These are phyloP conservation scores for Alcedo atthis DNA, from an alignment of 2,797 vertebrate species.

Conservation along the genomic window DNA sequence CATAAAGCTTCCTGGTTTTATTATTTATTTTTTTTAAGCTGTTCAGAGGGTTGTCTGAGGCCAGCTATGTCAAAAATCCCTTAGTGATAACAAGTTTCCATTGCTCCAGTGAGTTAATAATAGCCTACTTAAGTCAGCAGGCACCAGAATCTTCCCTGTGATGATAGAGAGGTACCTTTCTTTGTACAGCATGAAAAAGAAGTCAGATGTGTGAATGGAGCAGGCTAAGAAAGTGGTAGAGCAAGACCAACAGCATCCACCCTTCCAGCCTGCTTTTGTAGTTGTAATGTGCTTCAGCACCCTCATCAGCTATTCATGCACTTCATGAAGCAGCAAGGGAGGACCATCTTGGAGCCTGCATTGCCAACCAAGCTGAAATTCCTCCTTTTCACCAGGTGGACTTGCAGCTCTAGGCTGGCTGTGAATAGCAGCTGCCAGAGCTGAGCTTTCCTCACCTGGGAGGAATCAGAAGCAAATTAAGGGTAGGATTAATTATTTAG, in stretches of 20 bases:
- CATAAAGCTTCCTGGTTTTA: not conserved
- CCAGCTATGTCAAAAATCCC: conserved; percentile 32
- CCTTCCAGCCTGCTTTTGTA: conserved; percentile 3
- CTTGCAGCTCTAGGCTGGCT: not conserved
- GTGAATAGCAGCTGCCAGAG: not conserved
- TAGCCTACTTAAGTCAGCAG: conserved; percentile 26
- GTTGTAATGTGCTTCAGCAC: conserved; percentile 9
- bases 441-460: not conserved
- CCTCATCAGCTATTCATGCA: conserved; percentile 1
- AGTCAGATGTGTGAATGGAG: conserved; percentile 9
- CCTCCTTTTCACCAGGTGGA: not conserved
- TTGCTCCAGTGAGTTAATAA: conserved; percentile 50
- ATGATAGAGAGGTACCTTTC: not conserved
- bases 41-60: not conserved
- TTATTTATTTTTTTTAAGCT: not conserved
- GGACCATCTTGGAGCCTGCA: not conserved
- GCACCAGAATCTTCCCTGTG: not conserved
- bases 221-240: conserved; percentile 25
- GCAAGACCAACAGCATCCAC: conserved; percentile 33
- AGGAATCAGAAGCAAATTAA: not conserved
- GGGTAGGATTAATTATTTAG: not conserved
- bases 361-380: not conserved
- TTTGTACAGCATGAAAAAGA: not conserved
- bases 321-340: conserved; percentile 10
- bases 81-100: conserved; percentile 46